Evolutionary conservation across 2,797 vertebrate species (phyloP).

Genomic region (Trachops cirrhosus): DNA sequence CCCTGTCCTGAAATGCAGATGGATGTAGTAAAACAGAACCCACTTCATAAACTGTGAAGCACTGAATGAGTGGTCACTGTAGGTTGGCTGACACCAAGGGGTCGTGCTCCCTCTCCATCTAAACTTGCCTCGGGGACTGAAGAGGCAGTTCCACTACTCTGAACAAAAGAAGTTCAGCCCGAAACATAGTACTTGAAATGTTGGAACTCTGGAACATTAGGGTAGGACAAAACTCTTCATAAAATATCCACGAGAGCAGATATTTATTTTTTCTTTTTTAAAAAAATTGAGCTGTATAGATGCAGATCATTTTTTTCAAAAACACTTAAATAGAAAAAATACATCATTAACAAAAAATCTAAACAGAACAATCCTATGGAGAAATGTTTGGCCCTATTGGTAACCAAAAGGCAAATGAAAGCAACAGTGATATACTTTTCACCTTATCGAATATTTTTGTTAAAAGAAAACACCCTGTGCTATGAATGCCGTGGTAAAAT

Average conservation of each 20-base stretch:
- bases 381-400: neutral
- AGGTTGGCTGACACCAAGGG: neutral
- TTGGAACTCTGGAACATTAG: neutral
- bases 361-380: neutral
- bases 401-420: constrained; percentile 15
- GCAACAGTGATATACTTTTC: neutral
- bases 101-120: neutral
- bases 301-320: neutral
- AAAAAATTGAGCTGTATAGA: neutral
- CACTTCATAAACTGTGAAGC: neutral
- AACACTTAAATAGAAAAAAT: neutral
- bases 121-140: neutral
- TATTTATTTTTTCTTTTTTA: neutral
- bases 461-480: neutral
- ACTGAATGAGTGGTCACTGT: neutral
- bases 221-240: neutral
- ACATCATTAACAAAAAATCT: neutral
- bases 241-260: neutral
- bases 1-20: neutral
- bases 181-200: neutral
- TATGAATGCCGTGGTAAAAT: neutral
- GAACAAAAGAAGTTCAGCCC: neutral
- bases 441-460: neutral
- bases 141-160: neutral
- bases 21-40: neutral